Percentiles rank a stretch among this genome's conserved stretches.
These are phyloP conservation scores for Muschampia plurimacula DNA, from an alignment of 2,888 invertebrate genomes.

Conservation along the genomic window DNA sequence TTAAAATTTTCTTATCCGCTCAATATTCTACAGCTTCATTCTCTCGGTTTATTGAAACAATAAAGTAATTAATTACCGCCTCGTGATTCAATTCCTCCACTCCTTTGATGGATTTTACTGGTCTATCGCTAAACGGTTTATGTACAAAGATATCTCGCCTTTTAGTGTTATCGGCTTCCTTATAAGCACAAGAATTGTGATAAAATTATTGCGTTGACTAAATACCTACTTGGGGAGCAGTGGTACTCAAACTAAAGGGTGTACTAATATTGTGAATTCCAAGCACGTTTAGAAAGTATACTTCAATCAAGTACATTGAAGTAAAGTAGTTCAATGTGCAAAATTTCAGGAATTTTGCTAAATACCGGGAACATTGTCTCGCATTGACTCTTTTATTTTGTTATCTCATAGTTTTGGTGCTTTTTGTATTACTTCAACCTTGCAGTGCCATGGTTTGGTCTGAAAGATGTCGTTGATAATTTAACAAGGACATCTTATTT, in stretches of 20 bases:
- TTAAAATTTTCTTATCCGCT: slow-evolving; percentile 13
- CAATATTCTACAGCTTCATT: slow-evolving; percentile 25
- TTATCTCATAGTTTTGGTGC: no score
- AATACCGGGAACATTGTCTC: no score
- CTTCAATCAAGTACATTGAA: no score
- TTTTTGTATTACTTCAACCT: no score
- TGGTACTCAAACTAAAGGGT: neutral
- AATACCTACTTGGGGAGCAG: slow-evolving; percentile 8
- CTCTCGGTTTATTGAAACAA: slow-evolving; percentile 27
- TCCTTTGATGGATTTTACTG: slow-evolving; percentile 41
- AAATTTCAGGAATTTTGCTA: no score
- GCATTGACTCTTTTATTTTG: no score
- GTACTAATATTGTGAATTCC: neutral
- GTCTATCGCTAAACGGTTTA: slow-evolving; percentile 47
- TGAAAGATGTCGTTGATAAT: no score
- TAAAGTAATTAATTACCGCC: slow-evolving; percentile 31
- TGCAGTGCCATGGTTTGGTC: no score
- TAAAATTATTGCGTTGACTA: slow-evolving; percentile 46
- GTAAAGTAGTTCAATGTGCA: no score
- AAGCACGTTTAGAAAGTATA: no score
- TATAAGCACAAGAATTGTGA: slow-evolving; percentile 45
- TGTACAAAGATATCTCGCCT: slow-evolving; percentile 44
- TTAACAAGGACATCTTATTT: no score
- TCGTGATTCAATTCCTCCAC: slow-evolving; percentile 23
- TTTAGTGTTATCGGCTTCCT: slow-evolving; percentile 46